Evolutionary conservation across 2,797 vertebrate species (phyloP), one percentile per base, ranked within the genome.

Genomic region (Aeoliscus strigatus): DNA sequence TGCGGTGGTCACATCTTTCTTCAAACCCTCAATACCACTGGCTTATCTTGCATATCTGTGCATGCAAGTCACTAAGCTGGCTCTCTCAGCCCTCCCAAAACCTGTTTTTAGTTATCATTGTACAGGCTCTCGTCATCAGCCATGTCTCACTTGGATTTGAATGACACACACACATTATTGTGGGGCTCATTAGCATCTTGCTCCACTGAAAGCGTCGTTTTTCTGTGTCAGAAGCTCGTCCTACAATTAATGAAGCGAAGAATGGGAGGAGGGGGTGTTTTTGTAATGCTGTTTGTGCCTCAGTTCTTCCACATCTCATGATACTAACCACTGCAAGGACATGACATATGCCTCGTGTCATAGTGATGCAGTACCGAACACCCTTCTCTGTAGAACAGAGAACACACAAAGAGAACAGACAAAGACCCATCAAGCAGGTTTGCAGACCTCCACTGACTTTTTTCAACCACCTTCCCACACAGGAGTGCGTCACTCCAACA

Each of bases 401-500:
- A 39, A 3, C 18, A 6, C 18, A 21, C 17, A 17, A 2, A 9
- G 6, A 2, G 24, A 25, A 4, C 8, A 6, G 3, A 11, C 23
- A 39, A 16, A 35, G 12, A 29, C 29, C 45, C 11, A 9, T 9
- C 9, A 11, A 17, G 2, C 12, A 31, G 13, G 5, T 15, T 29
- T n/a, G 14, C 14, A n/a, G 14, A 6, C 23, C 8, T 18, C 14
- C 8, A 6, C 23, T 34, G n/a, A 13, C 8, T 35, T 48, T 44
- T 11, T 36, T 36, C 9, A 14, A n/a, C 11, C 6, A 3, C 24
- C 35, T 28, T 21, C 24, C 43, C 25, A n/a, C 42, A 4, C 36
- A 99, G 96, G 96, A 5, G 92, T 98, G 26, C 94, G 96, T 15
- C 96, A 98, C 73, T 96, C 94, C 47, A 99, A 98, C 79, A 98